These are phyloP conservation scores for Redunca redunca DNA, from an alignment of 2,113 vertebrate genomes.

Conservation along the genomic window DNA sequence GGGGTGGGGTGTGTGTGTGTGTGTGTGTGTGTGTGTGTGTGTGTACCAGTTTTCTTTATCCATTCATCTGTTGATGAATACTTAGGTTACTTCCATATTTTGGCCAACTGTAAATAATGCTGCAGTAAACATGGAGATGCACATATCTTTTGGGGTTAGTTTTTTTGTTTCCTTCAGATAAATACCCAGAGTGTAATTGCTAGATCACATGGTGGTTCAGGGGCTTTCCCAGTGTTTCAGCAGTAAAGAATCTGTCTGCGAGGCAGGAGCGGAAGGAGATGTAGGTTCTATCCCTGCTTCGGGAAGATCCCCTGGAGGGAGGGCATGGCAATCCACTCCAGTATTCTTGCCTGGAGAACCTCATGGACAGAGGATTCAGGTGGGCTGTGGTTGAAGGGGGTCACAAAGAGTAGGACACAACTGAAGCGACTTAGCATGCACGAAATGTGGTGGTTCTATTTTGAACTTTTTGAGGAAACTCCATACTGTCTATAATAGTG, in stretches of 20 bases:
- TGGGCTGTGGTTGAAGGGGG: background rate
- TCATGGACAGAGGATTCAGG: background rate
- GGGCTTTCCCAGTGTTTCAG: background rate
- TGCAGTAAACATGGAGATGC: background rate
- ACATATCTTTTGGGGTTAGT: background rate
- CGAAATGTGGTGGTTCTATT: background rate
- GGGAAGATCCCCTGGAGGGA: background rate
- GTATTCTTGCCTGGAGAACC: background rate
- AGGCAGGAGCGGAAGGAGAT: background rate
- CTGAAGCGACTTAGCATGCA: background rate
- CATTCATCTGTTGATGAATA: background rate
- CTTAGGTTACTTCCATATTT: background rate
- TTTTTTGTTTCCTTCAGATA: background rate
- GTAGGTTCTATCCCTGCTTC: background rate
- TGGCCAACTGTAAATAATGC: background rate
- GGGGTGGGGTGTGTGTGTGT: no score
- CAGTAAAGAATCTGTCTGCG: background rate
- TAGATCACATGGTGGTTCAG: background rate
- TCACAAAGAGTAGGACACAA: background rate
- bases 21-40: background rate
- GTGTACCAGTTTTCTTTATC: background rate
- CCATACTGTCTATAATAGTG: background rate
- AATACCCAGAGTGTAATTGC: background rate
- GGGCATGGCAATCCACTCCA: background rate
- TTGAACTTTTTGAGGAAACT: background rate